Conservation (phyloP, 2,797 vertebrate species). For the Hemitrygon akajei region DNA sequence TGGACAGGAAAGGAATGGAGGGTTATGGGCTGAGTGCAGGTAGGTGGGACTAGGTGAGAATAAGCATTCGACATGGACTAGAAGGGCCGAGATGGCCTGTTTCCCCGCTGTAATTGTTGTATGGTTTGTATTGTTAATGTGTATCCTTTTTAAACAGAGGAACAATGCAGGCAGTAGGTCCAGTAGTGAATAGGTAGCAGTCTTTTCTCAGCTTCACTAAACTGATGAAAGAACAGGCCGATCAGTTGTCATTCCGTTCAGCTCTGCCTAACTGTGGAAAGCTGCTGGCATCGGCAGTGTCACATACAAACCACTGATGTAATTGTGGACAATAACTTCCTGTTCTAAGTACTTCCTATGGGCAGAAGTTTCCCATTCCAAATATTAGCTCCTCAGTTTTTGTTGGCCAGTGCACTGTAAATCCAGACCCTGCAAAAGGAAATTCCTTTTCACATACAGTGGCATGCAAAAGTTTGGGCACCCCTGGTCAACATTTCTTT, state of each 20-base stretch:
- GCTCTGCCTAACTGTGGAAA: constrained; percentile 7
- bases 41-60: too few species aligned
- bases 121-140: too few species aligned
- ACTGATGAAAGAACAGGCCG: neutral
- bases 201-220: neutral
- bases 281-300: neutral
- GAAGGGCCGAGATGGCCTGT: too few species aligned
- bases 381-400: constrained; percentile 29
- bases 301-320: constrained; percentile 12
- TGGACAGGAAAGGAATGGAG: too few species aligned
- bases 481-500: too few species aligned
- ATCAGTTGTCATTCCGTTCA: constrained; percentile 5
- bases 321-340: constrained; percentile 33
- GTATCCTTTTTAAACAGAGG: neutral
- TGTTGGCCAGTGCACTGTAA: neutral
- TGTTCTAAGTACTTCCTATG: constrained; percentile 33
- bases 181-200: neutral
- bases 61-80: too few species aligned
- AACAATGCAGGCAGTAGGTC: neutral
- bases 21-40: too few species aligned
- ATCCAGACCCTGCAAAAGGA: neutral
- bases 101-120: too few species aligned
- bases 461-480: too few species aligned
- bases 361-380: constrained; percentile 28
- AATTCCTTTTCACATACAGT: constrained; percentile 17